Base-by-base conservation (phyloP, 1,140 invertebrate species). In the Mercenaria mercenaria region DNA sequence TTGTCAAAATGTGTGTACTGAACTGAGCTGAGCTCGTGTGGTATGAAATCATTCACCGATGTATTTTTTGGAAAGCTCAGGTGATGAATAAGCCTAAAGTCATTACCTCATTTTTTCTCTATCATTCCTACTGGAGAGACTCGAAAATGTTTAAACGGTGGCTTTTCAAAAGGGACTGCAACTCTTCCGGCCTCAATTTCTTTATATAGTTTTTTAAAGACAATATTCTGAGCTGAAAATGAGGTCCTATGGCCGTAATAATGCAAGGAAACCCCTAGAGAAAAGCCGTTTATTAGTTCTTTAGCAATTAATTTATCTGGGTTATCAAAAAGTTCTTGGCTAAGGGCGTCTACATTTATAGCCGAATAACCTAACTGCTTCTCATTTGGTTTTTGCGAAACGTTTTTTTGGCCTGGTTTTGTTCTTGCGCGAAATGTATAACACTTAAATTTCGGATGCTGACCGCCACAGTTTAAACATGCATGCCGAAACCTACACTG, bases 1-100 rank as follows among this genome's bases (percentile, higher is more conserved):
- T 90, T 69, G 37, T 92, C 90, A 39, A 92, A 89, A 15, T 32
- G 76, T 11, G 84, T 56, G 56, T 91, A 92, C 47, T 77, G 72
- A 20, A 92, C 67, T 11, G 81, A 90, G 50, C 56, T 90, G 29
- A 83, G 18, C 0, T 88, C 86, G 29, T 85, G 87, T 20, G 85
- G 77, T 11, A 92, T 92, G 29, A 88, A 76, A 34, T 86, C 86
- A 67, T 91, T 92, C 10, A 91, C 47, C 0, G 80, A 74, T 20
- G 47, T 13, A 4, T 52, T 52, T 26, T 89, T 50, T 3, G 87
- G 81, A 50, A 52, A 89, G 15, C 80, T 85, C 23, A 89, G 26
- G 50, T 91, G 80, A 39, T 89, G 47, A 20, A 91, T 90, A 0
- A 90, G 3, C 15, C 79, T 64, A 43, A 82, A 82, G 15, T 79